These are phyloP conservation scores for Mimachlamys varia DNA, from an alignment of 2,888 invertebrate species.

Conservation along the genomic window DNA sequence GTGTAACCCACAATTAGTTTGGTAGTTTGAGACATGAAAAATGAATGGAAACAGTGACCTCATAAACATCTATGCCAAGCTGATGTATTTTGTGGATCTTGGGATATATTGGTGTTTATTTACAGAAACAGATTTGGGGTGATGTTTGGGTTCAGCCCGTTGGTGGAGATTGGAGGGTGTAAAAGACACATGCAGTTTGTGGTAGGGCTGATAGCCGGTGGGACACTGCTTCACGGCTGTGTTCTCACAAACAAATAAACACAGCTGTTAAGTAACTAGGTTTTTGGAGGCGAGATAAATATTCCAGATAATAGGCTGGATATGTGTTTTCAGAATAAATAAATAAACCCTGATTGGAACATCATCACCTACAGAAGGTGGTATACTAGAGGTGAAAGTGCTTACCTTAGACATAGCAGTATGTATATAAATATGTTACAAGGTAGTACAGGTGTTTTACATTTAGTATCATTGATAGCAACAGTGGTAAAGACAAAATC, in stretches of 20 bases:
- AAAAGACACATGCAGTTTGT: neutral
- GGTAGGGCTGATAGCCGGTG: neutral
- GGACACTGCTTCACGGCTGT: neutral
- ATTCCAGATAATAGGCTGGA: neutral
- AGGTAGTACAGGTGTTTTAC: too few species aligned
- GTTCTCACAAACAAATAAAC: conserved; percentile 2
- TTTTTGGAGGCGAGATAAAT: neutral
- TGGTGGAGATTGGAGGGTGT: neutral
- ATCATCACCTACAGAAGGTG: neutral
- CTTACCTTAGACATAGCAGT: too few species aligned
- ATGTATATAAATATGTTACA: too few species aligned
- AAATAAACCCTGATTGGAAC: neutral
- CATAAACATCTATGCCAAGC: neutral
- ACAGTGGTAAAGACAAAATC: too few species aligned
- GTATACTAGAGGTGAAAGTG: too few species aligned
- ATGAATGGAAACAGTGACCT: neutral
- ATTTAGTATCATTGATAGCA: too few species aligned
- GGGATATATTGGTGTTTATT: neutral
- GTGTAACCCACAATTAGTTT: neutral
- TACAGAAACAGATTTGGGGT: neutral
- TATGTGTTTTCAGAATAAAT: neutral
- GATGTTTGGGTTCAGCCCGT: neutral
- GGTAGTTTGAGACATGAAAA: neutral
- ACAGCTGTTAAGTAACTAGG: neutral
- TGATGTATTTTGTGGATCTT: neutral